Conservation (phyloP, 2,888 invertebrate species). For the Tupiocoris notatus region DNA sequence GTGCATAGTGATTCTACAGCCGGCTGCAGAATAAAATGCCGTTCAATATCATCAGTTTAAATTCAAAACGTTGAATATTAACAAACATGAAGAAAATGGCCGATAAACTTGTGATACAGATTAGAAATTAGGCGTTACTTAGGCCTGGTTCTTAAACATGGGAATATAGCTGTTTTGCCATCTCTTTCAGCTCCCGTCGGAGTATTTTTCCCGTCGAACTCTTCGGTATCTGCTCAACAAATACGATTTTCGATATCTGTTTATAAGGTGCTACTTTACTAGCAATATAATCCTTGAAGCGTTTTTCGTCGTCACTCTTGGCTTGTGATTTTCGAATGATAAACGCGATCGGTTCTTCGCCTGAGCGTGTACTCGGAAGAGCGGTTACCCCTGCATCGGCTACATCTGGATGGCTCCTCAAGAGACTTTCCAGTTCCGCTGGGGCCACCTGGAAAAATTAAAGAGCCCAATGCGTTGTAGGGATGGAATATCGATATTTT, state of each 20-base stretch:
- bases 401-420: conserved; percentile 63
- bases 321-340: conserved; percentile 62
- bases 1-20: no score
- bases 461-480: no score
- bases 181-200: conserved; percentile 41
- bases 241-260: conserved; percentile 37
- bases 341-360: conserved; percentile 73
- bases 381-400: conserved; percentile 79
- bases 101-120: no score
- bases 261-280: conserved; percentile 43
- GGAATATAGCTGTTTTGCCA: conserved; percentile 27
- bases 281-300: conserved; percentile 25
- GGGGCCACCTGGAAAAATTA: conserved; percentile 44
- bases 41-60: no score
- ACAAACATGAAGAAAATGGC: no score
- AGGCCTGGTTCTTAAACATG: no score
- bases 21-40: no score
- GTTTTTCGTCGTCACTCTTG: neutral
- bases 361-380: conserved; percentile 65
- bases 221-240: conserved; percentile 44
- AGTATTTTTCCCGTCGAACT: conserved; percentile 46
- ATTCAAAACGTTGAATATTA: no score
- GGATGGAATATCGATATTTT: no score
- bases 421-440: conserved; percentile 42
- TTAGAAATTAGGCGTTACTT: no score